These are phyloP conservation scores for Paedocypris sp. DNA, from an alignment of 2,113 vertebrate species.

Conservation along the genomic window DNA sequence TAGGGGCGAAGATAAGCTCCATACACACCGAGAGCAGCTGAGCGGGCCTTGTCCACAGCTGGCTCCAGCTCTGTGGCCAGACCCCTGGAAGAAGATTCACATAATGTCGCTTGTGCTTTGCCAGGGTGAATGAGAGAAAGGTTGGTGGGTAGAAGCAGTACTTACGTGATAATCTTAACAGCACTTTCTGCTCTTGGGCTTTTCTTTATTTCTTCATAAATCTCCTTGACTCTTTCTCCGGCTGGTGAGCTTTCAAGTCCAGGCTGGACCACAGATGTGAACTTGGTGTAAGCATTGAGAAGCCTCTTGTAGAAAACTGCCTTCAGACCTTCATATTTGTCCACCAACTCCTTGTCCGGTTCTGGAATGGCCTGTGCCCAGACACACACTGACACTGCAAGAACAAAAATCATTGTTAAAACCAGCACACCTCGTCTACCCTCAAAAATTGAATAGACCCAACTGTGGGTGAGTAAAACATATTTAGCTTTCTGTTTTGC, in stretches of 20 bases:
- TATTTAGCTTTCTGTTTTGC: no score
- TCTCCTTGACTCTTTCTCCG: not conserved
- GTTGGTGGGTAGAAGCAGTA: not conserved
- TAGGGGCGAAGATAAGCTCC: slow-evolving; percentile 45
- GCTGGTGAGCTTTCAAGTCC: not conserved
- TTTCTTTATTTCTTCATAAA: not conserved
- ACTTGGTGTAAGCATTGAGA: not conserved
- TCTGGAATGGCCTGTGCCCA: not conserved
- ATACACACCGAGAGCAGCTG: slow-evolving; percentile 43
- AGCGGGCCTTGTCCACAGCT: slow-evolving; percentile 42
- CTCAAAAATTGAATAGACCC: no score
- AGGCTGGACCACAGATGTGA: not conserved
- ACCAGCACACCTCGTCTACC: not conserved
- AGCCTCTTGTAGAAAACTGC: slow-evolving; percentile 40
- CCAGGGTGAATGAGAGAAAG: not conserved
- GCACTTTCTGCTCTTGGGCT: slow-evolving; percentile 29
- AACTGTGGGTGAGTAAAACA: no score
- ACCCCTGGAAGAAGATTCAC: slow-evolving; percentile 39
- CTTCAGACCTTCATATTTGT: slow-evolving; percentile 45
- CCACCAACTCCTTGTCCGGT: slow-evolving; percentile 51
- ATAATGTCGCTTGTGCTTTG: not conserved
- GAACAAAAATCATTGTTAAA: not conserved
- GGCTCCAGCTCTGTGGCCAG: slow-evolving; percentile 37
- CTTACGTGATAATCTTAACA: slow-evolving; percentile 40
- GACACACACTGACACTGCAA: slow-evolving; percentile 54